phyloP scores from a whole-genome alignment of 2,113 vertebrate genomes.

The Oncorhynchus nerka region DNA sequence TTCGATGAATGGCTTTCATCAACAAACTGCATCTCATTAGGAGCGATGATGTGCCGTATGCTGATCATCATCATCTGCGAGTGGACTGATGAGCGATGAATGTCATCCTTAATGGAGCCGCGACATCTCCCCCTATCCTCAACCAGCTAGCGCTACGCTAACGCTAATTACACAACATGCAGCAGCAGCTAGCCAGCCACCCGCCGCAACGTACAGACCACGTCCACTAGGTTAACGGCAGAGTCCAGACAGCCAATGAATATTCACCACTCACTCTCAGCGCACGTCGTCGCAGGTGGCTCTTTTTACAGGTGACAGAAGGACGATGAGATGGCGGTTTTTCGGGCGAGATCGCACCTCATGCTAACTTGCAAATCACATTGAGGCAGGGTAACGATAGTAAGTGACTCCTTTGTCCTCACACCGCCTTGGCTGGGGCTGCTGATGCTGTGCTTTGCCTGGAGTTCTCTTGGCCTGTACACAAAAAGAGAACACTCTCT shows the following conservation, averaged over 20 bases:
- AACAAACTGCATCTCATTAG: conserved; percentile 77
- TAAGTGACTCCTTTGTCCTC: conserved; percentile 66
- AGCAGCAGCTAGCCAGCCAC: conserved; percentile 48
- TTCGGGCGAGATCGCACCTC: conserved; percentile 58
- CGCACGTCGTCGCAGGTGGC: conserved; percentile 42
- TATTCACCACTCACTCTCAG: conserved; percentile 26
- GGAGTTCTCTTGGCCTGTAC: conserved; percentile 46
- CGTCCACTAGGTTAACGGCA: neutral
- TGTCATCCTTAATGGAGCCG: conserved; percentile 69
- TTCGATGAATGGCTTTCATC: conserved; percentile 75
- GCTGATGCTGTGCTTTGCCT: conserved; percentile 57
- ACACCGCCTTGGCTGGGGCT: conserved; percentile 47
- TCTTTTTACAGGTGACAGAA: conserved; percentile 66
- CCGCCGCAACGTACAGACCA: conserved; percentile 22
- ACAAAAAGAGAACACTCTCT: conserved; percentile 52
- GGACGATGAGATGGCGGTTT: conserved; percentile 51
- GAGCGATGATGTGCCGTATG: conserved; percentile 71
- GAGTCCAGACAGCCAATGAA: conserved; percentile 24
- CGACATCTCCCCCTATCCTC: conserved; percentile 60
- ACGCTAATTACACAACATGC: conserved; percentile 64
- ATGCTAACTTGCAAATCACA: conserved; percentile 71
- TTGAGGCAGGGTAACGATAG: conserved; percentile 62
- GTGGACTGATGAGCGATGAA: conserved; percentile 76
- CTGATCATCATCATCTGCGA: conserved; percentile 77
- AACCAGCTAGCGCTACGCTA: conserved; percentile 59